phyloP scores from a whole-genome alignment of 2,888 invertebrate species.

The Phyllotreta striolata region DNA sequence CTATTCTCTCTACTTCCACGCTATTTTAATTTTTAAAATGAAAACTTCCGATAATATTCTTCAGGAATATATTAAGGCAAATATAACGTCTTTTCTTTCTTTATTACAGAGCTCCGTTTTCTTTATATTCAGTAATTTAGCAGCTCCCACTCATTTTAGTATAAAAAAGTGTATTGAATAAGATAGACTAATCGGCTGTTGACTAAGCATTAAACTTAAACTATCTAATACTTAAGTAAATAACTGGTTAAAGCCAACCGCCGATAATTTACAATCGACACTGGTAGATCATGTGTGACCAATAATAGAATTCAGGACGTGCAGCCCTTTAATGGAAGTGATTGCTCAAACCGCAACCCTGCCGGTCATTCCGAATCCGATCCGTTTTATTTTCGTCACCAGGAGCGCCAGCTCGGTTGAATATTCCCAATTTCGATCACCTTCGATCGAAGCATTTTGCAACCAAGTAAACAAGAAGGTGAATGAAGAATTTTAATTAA shows the following conservation, averaged over 20 bases:
- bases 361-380: constrained; percentile 1
- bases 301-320: constrained; percentile 17
- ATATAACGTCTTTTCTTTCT: constrained; percentile 12
- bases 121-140: constrained; percentile 18
- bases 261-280: background rate
- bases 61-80: constrained; percentile 19
- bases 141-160: constrained; percentile 11
- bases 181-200: background rate
- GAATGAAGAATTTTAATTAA: too few relatives aligned
- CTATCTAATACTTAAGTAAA: background rate
- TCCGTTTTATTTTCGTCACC: background rate
- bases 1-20: background rate
- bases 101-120: constrained; percentile 9
- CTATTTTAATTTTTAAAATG: background rate
- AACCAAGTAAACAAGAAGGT: too few relatives aligned
- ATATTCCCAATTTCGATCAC: too few relatives aligned
- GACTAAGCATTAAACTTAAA: background rate
- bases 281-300: constrained; percentile 5
- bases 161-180: constrained; percentile 11
- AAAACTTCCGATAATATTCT: constrained; percentile 5
- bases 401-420: too few relatives aligned
- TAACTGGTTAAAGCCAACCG: background rate
- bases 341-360: constrained; percentile 9
- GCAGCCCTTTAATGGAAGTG: constrained; percentile 14
- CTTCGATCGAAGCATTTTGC: too few relatives aligned